phyloP scores from a whole-genome alignment of 2,113 vertebrate species.

The Ammodytes dubius region DNA sequence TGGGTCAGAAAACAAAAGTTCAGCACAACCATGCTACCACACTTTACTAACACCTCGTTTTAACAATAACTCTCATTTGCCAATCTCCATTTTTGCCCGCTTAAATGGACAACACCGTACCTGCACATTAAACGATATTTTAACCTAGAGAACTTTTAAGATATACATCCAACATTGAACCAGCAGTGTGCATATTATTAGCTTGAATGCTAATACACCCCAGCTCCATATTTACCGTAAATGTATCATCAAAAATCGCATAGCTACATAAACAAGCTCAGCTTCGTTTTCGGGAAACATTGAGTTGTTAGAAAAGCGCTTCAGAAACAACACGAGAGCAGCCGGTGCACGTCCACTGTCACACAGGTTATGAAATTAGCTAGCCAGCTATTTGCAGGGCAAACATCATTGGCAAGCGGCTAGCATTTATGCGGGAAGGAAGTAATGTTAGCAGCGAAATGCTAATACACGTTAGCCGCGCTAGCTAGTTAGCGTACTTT shows the following conservation, averaged over 20 bases:
- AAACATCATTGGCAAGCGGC: constrained; percentile 58
- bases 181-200: constrained; percentile 58
- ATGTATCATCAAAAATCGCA: constrained; percentile 28
- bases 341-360: constrained; percentile 49
- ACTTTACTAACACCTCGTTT: constrained; percentile 87
- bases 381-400: constrained; percentile 40
- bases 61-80: constrained; percentile 50
- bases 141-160: constrained; percentile 13
- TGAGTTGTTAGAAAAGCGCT: neutral
- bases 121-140: neutral
- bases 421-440: constrained; percentile 76
- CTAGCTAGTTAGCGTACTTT: constrained; percentile 55
- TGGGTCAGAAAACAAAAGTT: constrained; percentile 99
- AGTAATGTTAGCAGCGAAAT: constrained; percentile 60
- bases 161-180: constrained; percentile 42
- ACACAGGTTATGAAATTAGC: constrained; percentile 61
- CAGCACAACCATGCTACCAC: constrained; percentile 85
- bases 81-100: neutral
- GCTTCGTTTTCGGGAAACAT: neutral
- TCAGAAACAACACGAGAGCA: constrained; percentile 14
- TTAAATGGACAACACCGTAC: neutral
- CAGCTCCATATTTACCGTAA: constrained; percentile 41
- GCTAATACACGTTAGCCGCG: constrained; percentile 64
- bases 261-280: constrained; percentile 15
- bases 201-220: constrained; percentile 67